Evolutionary conservation across 2,113 vertebrate species (phyloP), one percentile per base, ranked within the genome.

Genomic region (Saccopteryx leptura): DNA sequence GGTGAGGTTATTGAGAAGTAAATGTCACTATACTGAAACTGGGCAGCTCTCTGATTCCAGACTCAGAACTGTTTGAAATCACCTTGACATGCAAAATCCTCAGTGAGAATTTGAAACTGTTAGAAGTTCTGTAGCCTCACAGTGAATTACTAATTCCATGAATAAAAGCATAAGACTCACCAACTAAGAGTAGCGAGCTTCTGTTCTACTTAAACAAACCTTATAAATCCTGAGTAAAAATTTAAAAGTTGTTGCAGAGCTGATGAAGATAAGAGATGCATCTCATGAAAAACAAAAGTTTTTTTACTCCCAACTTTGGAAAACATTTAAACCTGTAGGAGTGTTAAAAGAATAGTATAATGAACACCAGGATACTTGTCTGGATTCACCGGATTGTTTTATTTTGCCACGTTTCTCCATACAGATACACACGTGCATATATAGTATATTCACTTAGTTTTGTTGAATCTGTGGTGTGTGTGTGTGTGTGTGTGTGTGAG

Each of bases 91-190:
- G 54, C 2, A 68, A 65, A 88, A 23, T 72, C 24, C 65, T 78
- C 48, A 58, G 26, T 88, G 82, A 93, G 19, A 74, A 52, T 89
- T 81, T 76, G 26, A 58, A 88, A 92, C 39, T 65, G 10, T 74
- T 90, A 31, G 60, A 18, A 18, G 54, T 17, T 95, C 10, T 39
- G 0, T 68, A 87, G 48, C 58, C 17, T 80, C 33, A 68, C 21
- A 65, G 26, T 19, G 58, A 75, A 88, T 84, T 84, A 12, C 69
- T 52, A 50, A 9, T 50, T 86, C 17, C 76, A 5, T 31, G 8
- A 85, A 85, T 93, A 90, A 88, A 93, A 96, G n/a, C 15, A 39
- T 33, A 63, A 79, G 63, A 11, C 74, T 95, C 11, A 50, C 18
- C 8, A 60, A 11, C 7, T 63, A 18, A 52, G 50, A 8, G 56